A percentile compares a stretch with the other conserved stretches of the same genome.
Evolutionary conservation across 1,140 invertebrate species (phyloP).

Genomic region (Drosophila gunungcola): DNA sequence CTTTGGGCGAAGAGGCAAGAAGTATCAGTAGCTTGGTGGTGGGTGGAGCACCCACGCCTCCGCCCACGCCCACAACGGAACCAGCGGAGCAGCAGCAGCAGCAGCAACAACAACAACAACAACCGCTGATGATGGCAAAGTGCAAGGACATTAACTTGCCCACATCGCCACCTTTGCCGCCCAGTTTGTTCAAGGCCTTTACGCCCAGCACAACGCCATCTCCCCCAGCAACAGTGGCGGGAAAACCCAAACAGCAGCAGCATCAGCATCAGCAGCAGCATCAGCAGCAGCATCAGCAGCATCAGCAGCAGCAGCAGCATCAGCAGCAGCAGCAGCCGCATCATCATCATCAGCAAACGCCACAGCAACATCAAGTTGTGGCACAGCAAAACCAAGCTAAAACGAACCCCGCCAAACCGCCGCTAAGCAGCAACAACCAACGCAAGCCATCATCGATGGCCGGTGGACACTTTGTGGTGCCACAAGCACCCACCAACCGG

Average conservation of each 20-base stretch:
- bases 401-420: slow-evolving; percentile 15
- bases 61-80: slow-evolving; percentile 27
- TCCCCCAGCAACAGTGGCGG: background rate
- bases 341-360: background rate
- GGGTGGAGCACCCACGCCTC: slow-evolving; percentile 18
- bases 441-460: slow-evolving; percentile 22
- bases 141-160: slow-evolving; percentile 57
- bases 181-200: slow-evolving; percentile 78
- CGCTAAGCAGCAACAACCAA: slow-evolving; percentile 44
- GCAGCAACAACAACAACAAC: slow-evolving; percentile 14
- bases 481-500: slow-evolving; percentile 45
- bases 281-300: no score
- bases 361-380: slow-evolving; percentile 1
- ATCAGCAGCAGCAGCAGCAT: slow-evolving; percentile 1
- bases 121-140: slow-evolving; percentile 9
- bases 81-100: slow-evolving; percentile 7
- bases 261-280: background rate
- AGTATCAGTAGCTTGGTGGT: slow-evolving; percentile 70
- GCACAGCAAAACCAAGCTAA: slow-evolving; percentile 3
- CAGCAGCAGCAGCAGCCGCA: background rate
- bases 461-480: slow-evolving; percentile 69
- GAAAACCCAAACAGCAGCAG: slow-evolving; percentile 7
- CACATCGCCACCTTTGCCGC: slow-evolving; percentile 75
- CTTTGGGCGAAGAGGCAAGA: slow-evolving; percentile 61
- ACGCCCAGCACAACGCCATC: slow-evolving; percentile 25